Base-by-base conservation (phyloP, 2,888 invertebrate genomes). In the Polymixis lichenea region DNA sequence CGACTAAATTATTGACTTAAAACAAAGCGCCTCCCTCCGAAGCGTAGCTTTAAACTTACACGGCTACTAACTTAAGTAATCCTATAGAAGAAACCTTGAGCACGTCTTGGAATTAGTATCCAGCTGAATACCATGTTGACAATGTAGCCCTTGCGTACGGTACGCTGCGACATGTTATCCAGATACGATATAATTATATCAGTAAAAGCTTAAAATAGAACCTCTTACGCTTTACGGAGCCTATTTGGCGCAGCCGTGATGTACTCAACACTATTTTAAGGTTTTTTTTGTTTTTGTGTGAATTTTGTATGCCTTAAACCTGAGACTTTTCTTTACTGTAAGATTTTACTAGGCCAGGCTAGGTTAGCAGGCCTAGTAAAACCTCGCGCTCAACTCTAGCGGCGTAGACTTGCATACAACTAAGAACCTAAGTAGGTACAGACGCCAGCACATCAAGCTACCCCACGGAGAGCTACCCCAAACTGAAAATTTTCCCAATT, bases 161-260 rank as follows among this genome's bases (percentile, higher is more conserved):
- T 25, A 19, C 11, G 43, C n/a, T 9, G 55, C 28, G 25, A 32
- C 62, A 64, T 53, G 19, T n/a, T 58, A 68, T 74, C 78, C 79
- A 74, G 78, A 65, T 64, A 78, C 61, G 22, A 61, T 32, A 51
- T 64, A 69, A 78, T 46, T 71, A 53, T 60, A 78, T 68, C 64
- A 78, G 64, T 28, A 46, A 25, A 49, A 46, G 53, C 22, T 65
- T 65, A 49, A 78, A 78, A 74, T 74, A 78, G 67, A 55, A 53
- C 19, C 9, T 55, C 74, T 55, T 65, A 53, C 32, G 15, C 17
- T 15, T 0, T 9, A 43, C 43, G 0, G 43, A 9, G 43, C 43
- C 43, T 43, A 9, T 43, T 43, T 43, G 38, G 9, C 38, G 38
- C 38, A 43, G 38, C 38, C 38, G 38, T 43, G 38, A 43, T 6